Conservation (phyloP, 2,888 invertebrate genomes). For the Pterostichus niger region DNA sequence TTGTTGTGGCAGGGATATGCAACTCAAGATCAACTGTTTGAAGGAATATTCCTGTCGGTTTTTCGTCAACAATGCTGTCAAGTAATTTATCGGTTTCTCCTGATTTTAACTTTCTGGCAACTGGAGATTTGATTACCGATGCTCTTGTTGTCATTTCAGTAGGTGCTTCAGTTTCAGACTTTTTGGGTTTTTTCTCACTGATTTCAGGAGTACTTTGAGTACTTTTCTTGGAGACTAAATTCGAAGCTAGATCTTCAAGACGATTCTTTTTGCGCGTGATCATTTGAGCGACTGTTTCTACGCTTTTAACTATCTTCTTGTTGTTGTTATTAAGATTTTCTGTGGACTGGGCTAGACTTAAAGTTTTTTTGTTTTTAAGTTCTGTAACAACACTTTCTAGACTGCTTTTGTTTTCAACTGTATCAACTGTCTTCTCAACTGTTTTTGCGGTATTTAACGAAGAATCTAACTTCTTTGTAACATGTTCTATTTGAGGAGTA, state of each 20-base stretch:
- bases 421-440: conserved; percentile 70
- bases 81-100: conserved; percentile 77
- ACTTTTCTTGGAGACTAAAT: conserved; percentile 82
- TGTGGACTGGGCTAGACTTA: conserved; percentile 58
- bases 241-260: conserved; percentile 81
- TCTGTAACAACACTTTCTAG: conserved; percentile 75
- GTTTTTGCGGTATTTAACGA: conserved; percentile 68
- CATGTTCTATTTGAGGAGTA: conserved; percentile 54
- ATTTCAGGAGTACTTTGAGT: conserved; percentile 79
- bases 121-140: conserved; percentile 81
- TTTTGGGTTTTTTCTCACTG: conserved; percentile 79
- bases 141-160: conserved; percentile 77
- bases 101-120: conserved; percentile 78
- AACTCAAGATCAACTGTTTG: conserved; percentile 84
- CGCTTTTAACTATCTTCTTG: conserved; percentile 70
- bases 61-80: conserved; percentile 71
- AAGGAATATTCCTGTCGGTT: conserved; percentile 85
- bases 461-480: conserved; percentile 64
- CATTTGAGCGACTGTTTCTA: conserved; percentile 74
- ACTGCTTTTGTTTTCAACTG: conserved; percentile 71
- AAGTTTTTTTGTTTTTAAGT: conserved; percentile 73
- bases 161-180: conserved; percentile 78
- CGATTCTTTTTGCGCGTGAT: conserved; percentile 83
- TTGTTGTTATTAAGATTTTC: conserved; percentile 68
- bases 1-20: conserved; percentile 82